Evolutionary conservation across 1,140 invertebrate genomes (phyloP).

Genomic region (Ceratina japonica): DNA sequence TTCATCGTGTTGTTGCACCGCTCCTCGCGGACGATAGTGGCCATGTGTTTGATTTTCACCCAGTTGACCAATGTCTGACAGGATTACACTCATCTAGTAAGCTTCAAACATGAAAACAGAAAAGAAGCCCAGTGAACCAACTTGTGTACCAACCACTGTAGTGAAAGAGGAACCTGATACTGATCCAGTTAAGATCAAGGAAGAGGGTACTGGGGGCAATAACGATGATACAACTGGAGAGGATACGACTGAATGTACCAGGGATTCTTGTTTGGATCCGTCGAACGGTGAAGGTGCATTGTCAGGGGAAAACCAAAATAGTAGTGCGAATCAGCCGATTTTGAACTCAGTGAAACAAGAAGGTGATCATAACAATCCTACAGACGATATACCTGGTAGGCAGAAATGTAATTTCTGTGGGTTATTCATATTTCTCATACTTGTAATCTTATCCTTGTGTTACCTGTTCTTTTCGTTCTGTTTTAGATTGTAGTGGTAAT

Average conservation of each 20-base stretch:
- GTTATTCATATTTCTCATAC: background rate
- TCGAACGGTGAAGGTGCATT: constrained; percentile 67
- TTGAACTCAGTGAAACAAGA: constrained; percentile 75
- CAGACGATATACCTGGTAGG: constrained; percentile 64
- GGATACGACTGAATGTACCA: constrained; percentile 70
- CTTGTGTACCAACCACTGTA: constrained; percentile 71
- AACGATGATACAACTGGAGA: constrained; percentile 72
- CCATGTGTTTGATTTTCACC: constrained; percentile 57
- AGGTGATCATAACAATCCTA: constrained; percentile 65
- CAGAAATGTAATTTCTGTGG: background rate
- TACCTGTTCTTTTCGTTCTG: constrained; percentile 15
- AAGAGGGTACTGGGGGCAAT: constrained; percentile 67
- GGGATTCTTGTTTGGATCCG: constrained; percentile 68
- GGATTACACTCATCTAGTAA: constrained; percentile 28
- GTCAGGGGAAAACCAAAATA: constrained; percentile 68
- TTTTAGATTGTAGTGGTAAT: constrained; percentile 70
- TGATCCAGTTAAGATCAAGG: constrained; percentile 76
- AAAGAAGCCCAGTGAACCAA: constrained; percentile 76
- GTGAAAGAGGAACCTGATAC: constrained; percentile 75
- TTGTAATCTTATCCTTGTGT: background rate
- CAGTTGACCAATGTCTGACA: constrained; percentile 58
- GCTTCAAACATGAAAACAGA: constrained; percentile 76
- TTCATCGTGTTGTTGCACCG: constrained; percentile 16
- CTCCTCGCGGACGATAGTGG: constrained; percentile 43
- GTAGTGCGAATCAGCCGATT: constrained; percentile 64